These are phyloP conservation scores for Isurus oxyrinchus DNA, from an alignment of 2,113 vertebrate genomes.

Conservation along the genomic window DNA sequence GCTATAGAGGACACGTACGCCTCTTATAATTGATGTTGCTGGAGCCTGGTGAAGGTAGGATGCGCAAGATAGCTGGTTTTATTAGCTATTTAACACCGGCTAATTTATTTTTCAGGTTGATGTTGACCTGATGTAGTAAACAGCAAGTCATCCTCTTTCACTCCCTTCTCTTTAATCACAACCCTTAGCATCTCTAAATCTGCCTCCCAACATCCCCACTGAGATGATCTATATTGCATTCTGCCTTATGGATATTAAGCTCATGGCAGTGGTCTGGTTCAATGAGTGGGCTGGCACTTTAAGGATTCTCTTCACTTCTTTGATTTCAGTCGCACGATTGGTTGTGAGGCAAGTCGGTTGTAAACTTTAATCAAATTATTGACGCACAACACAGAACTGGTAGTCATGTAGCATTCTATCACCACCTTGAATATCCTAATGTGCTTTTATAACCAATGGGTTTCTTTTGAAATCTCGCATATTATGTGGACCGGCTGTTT, in stretches of 20 bases:
- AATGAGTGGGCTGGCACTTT: neutral
- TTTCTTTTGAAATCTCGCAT: neutral
- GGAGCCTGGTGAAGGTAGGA: neutral
- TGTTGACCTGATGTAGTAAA: neutral
- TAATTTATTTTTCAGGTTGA: neutral
- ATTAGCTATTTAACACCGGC: neutral
- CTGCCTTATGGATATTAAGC: neutral
- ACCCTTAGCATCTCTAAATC: neutral
- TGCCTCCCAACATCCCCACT: neutral
- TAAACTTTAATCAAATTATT: neutral
- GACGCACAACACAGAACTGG: neutral
- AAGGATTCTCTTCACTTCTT: neutral
- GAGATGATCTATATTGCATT: neutral
- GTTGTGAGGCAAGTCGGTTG: no score
- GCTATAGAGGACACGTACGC: neutral
- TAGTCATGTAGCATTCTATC: neutral
- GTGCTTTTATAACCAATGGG: neutral
- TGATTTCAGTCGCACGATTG: neutral
- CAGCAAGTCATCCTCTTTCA: neutral
- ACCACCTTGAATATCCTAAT: neutral
- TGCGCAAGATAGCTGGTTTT: neutral
- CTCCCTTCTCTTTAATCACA: neutral
- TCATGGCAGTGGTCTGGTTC: neutral
- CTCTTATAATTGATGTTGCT: neutral
- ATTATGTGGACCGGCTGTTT: neutral